phyloP scores from a whole-genome alignment of 2,888 invertebrate species.

The Podotricha telesiphe region DNA sequence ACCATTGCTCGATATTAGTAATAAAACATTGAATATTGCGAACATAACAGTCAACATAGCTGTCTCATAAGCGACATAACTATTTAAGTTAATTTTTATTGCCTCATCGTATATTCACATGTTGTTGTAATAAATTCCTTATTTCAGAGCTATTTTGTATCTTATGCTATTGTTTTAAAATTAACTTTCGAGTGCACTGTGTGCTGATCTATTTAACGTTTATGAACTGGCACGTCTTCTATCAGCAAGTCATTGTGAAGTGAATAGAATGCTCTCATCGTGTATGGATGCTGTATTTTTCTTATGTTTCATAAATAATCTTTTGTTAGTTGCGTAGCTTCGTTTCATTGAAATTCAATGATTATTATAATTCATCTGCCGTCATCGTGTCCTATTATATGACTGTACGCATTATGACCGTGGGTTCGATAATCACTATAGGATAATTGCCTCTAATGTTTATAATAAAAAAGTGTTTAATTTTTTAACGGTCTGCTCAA shows the following conservation, averaged over 20 bases:
- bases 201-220: conserved; percentile 28
- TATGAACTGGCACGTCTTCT: conserved; percentile 31
- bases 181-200: neutral
- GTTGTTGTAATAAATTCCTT: conserved; percentile 9
- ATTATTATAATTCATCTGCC: neutral
- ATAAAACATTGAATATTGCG: conserved; percentile 7
- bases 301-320: conserved; percentile 27
- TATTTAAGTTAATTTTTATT: conserved; percentile 27
- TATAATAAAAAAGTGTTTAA: too few relatives aligned
- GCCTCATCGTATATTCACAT: conserved; percentile 27
- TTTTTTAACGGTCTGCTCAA: too few relatives aligned
- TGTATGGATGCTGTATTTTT: conserved; percentile 18
- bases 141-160: neutral
- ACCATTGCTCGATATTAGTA: neutral
- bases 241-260: conserved; percentile 33
- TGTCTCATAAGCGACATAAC: conserved; percentile 13
- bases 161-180: neutral
- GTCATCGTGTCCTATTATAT: too few relatives aligned
- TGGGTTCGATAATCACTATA: too few relatives aligned
- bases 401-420: too few relatives aligned
- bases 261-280: conserved; percentile 29
- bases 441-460: too few relatives aligned
- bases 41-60: neutral
- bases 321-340: neutral
- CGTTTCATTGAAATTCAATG: neutral